Percentiles rank a stretch among this genome's conserved stretches.
phyloP scores from a whole-genome alignment of 2,888 invertebrate genomes.

The Orchestes rusci region DNA sequence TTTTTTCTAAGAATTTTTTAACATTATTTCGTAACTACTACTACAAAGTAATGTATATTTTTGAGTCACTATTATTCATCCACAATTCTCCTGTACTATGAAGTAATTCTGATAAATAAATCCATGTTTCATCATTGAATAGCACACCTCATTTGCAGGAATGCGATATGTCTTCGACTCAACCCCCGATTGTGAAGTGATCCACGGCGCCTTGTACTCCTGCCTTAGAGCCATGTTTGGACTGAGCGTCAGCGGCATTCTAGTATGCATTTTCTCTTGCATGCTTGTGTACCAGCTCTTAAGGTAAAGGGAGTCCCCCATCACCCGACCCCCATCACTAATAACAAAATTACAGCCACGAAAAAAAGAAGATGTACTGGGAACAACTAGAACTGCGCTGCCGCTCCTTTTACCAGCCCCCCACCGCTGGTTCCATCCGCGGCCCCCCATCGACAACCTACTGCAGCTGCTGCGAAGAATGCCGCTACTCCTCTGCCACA shows the following conservation, averaged over 20 bases:
- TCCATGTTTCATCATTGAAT: no score
- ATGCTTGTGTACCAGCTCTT: slow-evolving; percentile 87
- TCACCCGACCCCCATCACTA: no score
- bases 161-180: slow-evolving; percentile 79
- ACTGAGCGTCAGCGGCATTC: slow-evolving; percentile 82
- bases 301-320: no score
- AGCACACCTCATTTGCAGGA: no score
- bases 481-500: slow-evolving; percentile 48
- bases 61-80: no score
- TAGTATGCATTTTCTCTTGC: slow-evolving; percentile 86
- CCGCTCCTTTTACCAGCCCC: slow-evolving; percentile 62
- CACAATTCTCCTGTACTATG: no score
- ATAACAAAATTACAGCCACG: slow-evolving; percentile 55
- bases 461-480: slow-evolving; percentile 68
- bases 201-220: slow-evolving; percentile 82
- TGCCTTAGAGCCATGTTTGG: slow-evolving; percentile 85
- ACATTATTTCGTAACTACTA: no score
- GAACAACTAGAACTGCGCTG: slow-evolving; percentile 81
- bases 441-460: slow-evolving; percentile 44
- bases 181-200: slow-evolving; percentile 82
- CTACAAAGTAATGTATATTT: no score
- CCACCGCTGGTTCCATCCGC: slow-evolving; percentile 41
- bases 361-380: slow-evolving; percentile 93
- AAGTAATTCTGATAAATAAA: no score
- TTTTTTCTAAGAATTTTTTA: no score